These are phyloP conservation scores for Leptonema lineaticorne DNA, from an alignment of 1,140 invertebrate species.

Conservation along the genomic window DNA sequence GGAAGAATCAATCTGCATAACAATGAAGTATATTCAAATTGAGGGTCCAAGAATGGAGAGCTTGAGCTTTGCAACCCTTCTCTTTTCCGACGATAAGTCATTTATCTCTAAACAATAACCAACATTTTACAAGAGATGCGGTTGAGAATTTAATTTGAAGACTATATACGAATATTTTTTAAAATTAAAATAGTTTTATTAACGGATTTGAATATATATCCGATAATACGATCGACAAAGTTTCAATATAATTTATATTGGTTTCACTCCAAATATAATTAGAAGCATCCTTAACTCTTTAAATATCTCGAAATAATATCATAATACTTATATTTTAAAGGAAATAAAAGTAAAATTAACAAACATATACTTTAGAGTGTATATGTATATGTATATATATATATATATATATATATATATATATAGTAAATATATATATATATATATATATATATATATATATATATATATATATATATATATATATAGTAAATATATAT, in stretches of 20 bases:
- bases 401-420: background rate
- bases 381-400: background rate
- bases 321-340: too few species aligned
- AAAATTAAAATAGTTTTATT: background rate
- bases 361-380: too few species aligned
- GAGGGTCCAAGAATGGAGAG: background rate
- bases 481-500: background rate
- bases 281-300: background rate
- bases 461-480: background rate
- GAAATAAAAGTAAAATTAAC: too few species aligned
- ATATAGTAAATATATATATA: background rate
- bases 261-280: background rate
- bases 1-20: constrained; percentile 25
- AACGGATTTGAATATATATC: too few species aligned
- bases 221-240: too few species aligned
- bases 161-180: background rate
- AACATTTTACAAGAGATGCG: background rate
- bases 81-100: background rate
- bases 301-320: too few species aligned
- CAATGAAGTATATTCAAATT: constrained; percentile 20
- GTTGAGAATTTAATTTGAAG: background rate
- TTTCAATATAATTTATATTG: too few species aligned
- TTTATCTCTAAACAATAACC: constrained; percentile 1
- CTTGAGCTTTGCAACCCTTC: background rate
- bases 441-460: background rate